Evolutionary conservation across 2,888 invertebrate species (phyloP).

Genomic region (Osmoderma eremita): DNA sequence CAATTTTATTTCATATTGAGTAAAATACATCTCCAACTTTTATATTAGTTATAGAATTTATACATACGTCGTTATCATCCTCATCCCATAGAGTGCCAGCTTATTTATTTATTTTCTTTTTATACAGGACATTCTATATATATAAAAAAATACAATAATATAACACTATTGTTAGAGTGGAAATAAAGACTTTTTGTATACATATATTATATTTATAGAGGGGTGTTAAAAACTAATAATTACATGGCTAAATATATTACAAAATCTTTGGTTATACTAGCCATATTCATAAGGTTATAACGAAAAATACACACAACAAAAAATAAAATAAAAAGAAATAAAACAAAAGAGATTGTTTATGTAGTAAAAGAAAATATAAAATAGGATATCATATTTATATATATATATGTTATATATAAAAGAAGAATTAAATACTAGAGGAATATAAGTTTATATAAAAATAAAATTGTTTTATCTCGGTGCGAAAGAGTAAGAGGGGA

Average conservation of each 20-base stretch:
- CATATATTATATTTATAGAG: constrained; percentile 42
- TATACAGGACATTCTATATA: constrained; percentile 52
- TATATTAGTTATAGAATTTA: constrained; percentile 59
- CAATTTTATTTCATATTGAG: constrained; percentile 59
- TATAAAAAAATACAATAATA: constrained; percentile 50
- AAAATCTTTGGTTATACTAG: constrained; percentile 65
- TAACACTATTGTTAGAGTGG: constrained; percentile 46
- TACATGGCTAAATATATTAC: constrained; percentile 61
- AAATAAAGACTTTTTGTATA: constrained; percentile 43
- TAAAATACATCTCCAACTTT: constrained; percentile 64
- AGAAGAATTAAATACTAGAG: constrained; percentile 43
- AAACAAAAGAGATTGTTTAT: constrained; percentile 51
- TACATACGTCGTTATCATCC: constrained; percentile 53
- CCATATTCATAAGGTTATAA: constrained; percentile 57
- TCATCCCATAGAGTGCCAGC: constrained; percentile 58
- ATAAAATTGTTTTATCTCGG: constrained; percentile 35
- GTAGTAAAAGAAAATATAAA: constrained; percentile 47
- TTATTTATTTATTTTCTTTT: constrained; percentile 50
- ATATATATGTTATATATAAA: constrained; percentile 25
- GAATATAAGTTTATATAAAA: constrained; percentile 44
- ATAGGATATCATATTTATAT: constrained; percentile 42
- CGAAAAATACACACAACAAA: constrained; percentile 50
- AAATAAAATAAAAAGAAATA: constrained; percentile 44
- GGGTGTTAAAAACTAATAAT: constrained; percentile 48
- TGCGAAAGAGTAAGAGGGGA: constrained; percentile 11